phyloP scores from a whole-genome alignment of 1,140 invertebrate species.

The Hyles vespertilio region DNA sequence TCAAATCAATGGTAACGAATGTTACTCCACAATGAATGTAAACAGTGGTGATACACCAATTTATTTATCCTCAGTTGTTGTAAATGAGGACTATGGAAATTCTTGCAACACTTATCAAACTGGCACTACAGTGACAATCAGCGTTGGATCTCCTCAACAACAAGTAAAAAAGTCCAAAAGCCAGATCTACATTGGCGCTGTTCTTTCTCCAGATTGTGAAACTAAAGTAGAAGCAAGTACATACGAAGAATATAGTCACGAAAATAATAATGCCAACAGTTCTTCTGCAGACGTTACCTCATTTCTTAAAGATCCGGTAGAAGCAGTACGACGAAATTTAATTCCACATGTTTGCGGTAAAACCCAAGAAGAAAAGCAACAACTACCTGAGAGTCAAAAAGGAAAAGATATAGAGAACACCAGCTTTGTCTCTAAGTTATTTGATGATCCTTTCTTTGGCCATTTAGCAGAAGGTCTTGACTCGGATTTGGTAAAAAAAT shows the following conservation, averaged over 20 bases:
- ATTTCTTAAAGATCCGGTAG: slow-evolving; percentile 80
- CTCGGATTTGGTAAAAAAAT: slow-evolving; percentile 76
- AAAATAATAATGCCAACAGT: slow-evolving; percentile 30
- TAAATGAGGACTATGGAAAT: slow-evolving; percentile 74
- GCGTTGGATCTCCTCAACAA: slow-evolving; percentile 62
- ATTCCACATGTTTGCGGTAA: slow-evolving; percentile 84
- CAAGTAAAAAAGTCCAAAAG: slow-evolving; percentile 63
- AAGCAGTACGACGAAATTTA: slow-evolving; percentile 82
- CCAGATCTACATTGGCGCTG: slow-evolving; percentile 72
- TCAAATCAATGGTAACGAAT: slow-evolving; percentile 84
- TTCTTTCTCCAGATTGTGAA: slow-evolving; percentile 41
- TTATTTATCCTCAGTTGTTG: slow-evolving; percentile 82
- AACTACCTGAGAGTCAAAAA: slow-evolving; percentile 26
- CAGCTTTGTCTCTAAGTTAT: slow-evolving; percentile 75
- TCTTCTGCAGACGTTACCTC: slow-evolving; percentile 68
- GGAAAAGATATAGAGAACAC: slow-evolving; percentile 46
- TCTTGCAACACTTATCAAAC: slow-evolving; percentile 64
- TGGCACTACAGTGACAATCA: slow-evolving; percentile 77
- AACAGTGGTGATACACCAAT: slow-evolving; percentile 76
- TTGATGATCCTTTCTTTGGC: slow-evolving; percentile 78
- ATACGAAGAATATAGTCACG: slow-evolving; percentile 60
- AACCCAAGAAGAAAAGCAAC: slow-evolving; percentile 32
- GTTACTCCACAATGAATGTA: slow-evolving; percentile 80
- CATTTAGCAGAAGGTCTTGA: slow-evolving; percentile 78
- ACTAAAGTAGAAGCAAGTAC: slow-evolving; percentile 50